A percentile compares a stretch with the other conserved stretches of the same genome.
Evolutionary conservation across 2,888 invertebrate species (phyloP).

Genomic region (Diploptera punctata): DNA sequence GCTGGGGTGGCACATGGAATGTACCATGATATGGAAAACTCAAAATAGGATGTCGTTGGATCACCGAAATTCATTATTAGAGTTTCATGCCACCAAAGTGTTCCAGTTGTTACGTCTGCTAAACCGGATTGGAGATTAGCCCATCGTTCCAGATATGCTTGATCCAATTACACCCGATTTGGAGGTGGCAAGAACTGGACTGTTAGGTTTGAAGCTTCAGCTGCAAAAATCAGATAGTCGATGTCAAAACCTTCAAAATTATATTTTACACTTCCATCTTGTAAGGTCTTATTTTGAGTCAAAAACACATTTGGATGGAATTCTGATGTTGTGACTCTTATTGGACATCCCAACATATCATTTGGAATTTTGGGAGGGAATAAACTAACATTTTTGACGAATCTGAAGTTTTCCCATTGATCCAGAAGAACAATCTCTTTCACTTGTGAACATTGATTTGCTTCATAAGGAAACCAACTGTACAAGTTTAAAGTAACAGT

Average conservation of each 20-base stretch:
- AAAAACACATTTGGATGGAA: not conserved
- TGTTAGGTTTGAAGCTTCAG: not conserved
- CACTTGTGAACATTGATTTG: not conserved
- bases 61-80: not conserved
- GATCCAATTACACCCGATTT: not conserved
- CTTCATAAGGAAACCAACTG: not conserved
- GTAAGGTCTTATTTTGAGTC: no score
- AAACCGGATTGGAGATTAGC: no score
- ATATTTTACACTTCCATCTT: not conserved
- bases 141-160: no score
- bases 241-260: not conserved
- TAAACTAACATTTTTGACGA: not conserved
- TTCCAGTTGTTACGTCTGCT: no score
- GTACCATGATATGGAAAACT: not conserved
- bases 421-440: not conserved
- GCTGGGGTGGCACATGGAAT: not conserved
- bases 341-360: not conserved
- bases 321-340: not conserved
- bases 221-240: not conserved
- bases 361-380: not conserved
- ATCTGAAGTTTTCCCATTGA: no score
- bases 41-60: not conserved
- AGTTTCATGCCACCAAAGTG: no score
- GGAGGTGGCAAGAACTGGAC: not conserved
- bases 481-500: not conserved